Evolutionary conservation across 2,888 invertebrate genomes (phyloP).

Genomic region (Oxyteleia sp.): DNA sequence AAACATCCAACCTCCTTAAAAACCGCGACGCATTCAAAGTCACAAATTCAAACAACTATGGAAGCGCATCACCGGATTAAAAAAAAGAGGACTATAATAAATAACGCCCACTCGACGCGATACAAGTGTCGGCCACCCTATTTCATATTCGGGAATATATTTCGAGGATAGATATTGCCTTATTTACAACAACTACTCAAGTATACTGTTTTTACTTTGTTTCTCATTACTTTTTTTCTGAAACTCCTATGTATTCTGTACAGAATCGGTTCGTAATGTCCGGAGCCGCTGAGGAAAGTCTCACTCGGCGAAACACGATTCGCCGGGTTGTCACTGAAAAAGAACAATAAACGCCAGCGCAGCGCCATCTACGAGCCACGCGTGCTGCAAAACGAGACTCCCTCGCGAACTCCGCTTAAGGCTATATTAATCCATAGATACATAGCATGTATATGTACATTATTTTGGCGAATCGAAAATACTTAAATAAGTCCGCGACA

Average conservation of each 20-base stretch:
- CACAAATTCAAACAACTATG: no score
- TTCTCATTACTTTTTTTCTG: constrained; percentile 37
- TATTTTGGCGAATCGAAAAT: constrained; percentile 80
- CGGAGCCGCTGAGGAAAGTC: constrained; percentile 40
- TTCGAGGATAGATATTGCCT: no score
- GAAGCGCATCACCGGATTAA: no score
- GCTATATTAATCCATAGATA: constrained; percentile 59
- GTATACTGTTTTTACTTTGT: no score
- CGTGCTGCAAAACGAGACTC: constrained; percentile 28
- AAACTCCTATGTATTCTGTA: constrained; percentile 68
- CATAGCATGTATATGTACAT: constrained; percentile 62
- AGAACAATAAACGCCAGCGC: neutral
- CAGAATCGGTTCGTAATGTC: constrained; percentile 62
- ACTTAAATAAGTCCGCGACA: constrained; percentile 72
- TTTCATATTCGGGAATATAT: no score
- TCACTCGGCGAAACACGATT: constrained; percentile 8
- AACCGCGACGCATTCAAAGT: no score
- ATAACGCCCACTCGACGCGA: no score
- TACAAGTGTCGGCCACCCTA: no score
- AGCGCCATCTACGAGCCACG: neutral
- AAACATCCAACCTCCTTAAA: no score
- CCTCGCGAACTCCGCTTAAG: constrained; percentile 43
- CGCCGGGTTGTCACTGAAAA: neutral
- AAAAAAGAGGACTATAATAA: no score
- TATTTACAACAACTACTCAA: no score